Conservation (phyloP, 2,113 vertebrate species). For the Rhabdornis inornatus region DNA sequence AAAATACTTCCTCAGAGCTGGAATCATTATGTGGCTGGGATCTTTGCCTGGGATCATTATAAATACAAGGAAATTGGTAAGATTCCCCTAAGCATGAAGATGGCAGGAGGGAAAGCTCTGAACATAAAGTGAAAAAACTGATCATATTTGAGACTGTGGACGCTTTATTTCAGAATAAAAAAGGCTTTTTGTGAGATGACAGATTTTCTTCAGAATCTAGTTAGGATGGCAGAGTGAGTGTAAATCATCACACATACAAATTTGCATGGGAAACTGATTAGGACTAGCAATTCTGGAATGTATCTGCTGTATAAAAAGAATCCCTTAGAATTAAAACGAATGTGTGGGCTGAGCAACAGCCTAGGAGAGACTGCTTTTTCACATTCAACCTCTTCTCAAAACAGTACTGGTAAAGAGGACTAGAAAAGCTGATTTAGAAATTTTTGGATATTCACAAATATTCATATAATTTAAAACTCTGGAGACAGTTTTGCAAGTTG, state of each 20-base stretch:
- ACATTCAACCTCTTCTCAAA: background rate
- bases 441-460: background rate
- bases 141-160: background rate
- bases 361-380: background rate
- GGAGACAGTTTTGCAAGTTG: background rate
- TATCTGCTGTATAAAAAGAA: background rate
- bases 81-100: background rate
- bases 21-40: background rate
- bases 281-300: background rate
- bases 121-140: background rate
- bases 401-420: background rate
- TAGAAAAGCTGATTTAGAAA: background rate
- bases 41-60: background rate
- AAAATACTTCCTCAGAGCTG: background rate
- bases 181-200: background rate
- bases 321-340: background rate
- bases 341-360: background rate
- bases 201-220: background rate
- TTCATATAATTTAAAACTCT: background rate
- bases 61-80: constrained; percentile 9
- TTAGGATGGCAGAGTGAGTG: background rate
- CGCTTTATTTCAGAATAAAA: background rate
- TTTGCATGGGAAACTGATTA: background rate
- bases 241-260: background rate
- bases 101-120: background rate